Base-by-base conservation (phyloP, 1,140 invertebrate species). In the Maniola jurtina region DNA sequence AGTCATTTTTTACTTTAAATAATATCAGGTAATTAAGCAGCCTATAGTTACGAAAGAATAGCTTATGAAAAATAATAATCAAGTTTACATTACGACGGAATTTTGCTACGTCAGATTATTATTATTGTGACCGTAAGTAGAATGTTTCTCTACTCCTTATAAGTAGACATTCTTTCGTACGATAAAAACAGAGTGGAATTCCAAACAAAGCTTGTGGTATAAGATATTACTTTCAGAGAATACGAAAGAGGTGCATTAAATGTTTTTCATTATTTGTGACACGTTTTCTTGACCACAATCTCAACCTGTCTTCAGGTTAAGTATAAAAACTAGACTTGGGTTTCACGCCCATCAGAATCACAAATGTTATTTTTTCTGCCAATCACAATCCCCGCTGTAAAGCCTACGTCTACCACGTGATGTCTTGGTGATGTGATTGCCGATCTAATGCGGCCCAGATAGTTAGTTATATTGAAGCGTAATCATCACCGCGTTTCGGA, bases 161-260 rank as follows among this genome's bases (percentile, higher is more conserved):
- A 52, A 61, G 56, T 70, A 56, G 59, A 48, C 59, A 70, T 69
- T 63, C 67, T 64, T 64, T 36, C 16, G 56, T 42, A 55, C 34
- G 38, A 61, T 50, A 61, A 50, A 61, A 34, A 48, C 56, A 48
- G 54, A 40, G 35, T 59, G 61, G 61, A 68, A 68, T 68, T 54
- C 47, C 38, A 54, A 45, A 54, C 25, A 62, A 38, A 62, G 35
- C 14, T 54, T 35, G 14, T 15, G 48, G 13, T 25, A 10, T 62
- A 38, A 45, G 50, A 40, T 62, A 62, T 52, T 52, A 62, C 14
- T 40, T 34, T 35, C 34, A 38, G 36, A 6, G 15, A n/a, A 48
- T 25, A 25, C 25, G 25, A 1, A 40, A 40, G 2, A 9, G 10
- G 10, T 40, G 38, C 10, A 9, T 40, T 1, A 40, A 40, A 40